These are phyloP conservation scores for Rhabditoides inermis DNA, from an alignment of 2,888 invertebrate species.

Conservation along the genomic window DNA sequence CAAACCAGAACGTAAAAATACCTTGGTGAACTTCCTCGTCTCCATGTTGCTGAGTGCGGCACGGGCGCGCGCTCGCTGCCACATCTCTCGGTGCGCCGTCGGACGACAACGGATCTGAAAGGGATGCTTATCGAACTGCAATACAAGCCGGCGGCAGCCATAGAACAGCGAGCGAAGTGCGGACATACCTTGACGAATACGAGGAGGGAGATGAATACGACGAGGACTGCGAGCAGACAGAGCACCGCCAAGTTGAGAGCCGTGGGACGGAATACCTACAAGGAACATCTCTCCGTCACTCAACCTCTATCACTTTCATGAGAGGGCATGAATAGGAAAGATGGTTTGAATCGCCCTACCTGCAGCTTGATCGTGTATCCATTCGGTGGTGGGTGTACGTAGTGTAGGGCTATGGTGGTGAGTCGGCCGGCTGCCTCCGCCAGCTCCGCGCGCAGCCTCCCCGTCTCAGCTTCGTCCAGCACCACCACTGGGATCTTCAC, in stretches of 20 bases:
- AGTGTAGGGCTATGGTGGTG: background rate
- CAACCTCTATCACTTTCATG: too few species aligned
- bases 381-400: background rate
- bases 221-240: constrained; percentile 22
- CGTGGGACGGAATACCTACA: constrained; percentile 32
- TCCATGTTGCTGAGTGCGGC: constrained; percentile 36
- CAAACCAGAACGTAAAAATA: too few species aligned
- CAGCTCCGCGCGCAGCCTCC: constrained; percentile 17
- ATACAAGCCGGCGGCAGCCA: too few species aligned
- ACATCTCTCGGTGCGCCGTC: constrained; percentile 29
- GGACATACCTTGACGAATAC: constrained; percentile 28
- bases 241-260: constrained; percentile 29
- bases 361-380: constrained; percentile 28
- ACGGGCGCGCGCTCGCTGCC: constrained; percentile 32
- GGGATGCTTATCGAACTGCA: background rate
- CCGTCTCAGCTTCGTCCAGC: constrained; percentile 30
- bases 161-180: too few species aligned
- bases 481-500: constrained; percentile 36
- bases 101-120: constrained; percentile 20
- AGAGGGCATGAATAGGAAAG: too few species aligned
- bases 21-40: constrained; percentile 27
- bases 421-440: constrained; percentile 3
- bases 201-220: constrained; percentile 29
- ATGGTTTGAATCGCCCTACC: constrained; percentile 5
- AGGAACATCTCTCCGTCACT: background rate